These are phyloP conservation scores for Hypomecis atomaria DNA, from an alignment of 2,888 invertebrate genomes.

Conservation along the genomic window DNA sequence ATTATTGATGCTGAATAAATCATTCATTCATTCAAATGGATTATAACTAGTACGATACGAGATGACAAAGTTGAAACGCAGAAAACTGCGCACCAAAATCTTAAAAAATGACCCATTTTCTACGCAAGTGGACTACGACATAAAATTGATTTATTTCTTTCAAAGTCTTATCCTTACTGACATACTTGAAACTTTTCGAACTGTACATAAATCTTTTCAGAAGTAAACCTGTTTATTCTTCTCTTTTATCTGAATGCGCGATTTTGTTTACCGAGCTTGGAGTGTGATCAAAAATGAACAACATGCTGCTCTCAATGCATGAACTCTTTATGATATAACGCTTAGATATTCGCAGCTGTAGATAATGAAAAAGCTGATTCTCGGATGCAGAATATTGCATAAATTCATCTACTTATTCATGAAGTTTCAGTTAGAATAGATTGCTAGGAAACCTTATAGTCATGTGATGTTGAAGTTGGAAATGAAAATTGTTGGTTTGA, in stretches of 20 bases:
- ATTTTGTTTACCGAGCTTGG: constrained; percentile 49
- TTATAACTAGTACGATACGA: too few species aligned
- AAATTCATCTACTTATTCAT: constrained; percentile 27
- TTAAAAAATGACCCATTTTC: too few species aligned
- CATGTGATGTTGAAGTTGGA: not conserved
- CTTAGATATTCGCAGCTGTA: constrained; percentile 8
- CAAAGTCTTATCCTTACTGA: constrained; percentile 17
- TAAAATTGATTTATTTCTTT: not conserved
- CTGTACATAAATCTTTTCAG: constrained; percentile 58
- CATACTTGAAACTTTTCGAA: constrained; percentile 35
- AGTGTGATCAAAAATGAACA: constrained; percentile 42
- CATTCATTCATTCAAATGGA: too few species aligned
- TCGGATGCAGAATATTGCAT: constrained; percentile 22
- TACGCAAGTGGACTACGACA: not conserved
- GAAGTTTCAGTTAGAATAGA: constrained; percentile 14
- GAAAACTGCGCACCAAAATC: too few species aligned
- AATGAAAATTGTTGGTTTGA: constrained; percentile 21
- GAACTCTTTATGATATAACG: constrained; percentile 12
- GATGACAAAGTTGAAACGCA: too few species aligned
- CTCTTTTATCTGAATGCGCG: constrained; percentile 46
- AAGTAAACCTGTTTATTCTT: constrained; percentile 58
- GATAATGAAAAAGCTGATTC: constrained; percentile 18
- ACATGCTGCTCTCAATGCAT: constrained; percentile 27
- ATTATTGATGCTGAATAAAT: too few species aligned
- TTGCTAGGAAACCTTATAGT: not conserved